Conservation (phyloP, 2,797 vertebrate species). For the Synanceia verrucosa region DNA sequence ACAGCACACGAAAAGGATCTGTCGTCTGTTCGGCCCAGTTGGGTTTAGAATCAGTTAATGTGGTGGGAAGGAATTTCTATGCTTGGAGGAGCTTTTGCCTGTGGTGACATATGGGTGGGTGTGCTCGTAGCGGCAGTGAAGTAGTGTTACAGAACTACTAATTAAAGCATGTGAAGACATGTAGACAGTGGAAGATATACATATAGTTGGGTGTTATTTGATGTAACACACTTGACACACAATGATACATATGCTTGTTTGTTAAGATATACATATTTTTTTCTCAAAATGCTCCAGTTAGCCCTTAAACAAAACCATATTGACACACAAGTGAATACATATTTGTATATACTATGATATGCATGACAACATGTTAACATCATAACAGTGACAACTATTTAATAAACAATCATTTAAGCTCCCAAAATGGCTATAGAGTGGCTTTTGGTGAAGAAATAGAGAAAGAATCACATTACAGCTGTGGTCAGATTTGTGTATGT, state of each 20-base stretch:
- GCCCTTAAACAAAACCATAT: not conserved
- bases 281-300: not conserved
- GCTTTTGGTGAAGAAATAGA: not conserved
- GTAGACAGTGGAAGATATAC: not conserved
- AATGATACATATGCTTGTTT: not conserved
- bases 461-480: not conserved
- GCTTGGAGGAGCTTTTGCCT: conserved; percentile 25
- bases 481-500: not conserved
- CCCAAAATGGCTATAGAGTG: not conserved
- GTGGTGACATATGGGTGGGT: not conserved
- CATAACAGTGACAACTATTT: not conserved
- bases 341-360: not conserved
- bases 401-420: not conserved
- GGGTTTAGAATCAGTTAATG: conserved; percentile 6
- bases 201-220: not conserved
- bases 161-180: not conserved
- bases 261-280: not conserved
- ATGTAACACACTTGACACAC: conserved; percentile 17
- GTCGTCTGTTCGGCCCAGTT: not conserved
- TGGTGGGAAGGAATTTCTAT: conserved; percentile 26
- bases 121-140: not conserved
- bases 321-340: not conserved
- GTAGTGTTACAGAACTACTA: not conserved
- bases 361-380: not conserved
- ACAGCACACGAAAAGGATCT: not conserved